Evolutionary conservation across 1,140 invertebrate genomes (phyloP), one percentile per base, ranked within the genome.

Genomic region (Microplitis demolitor): DNA sequence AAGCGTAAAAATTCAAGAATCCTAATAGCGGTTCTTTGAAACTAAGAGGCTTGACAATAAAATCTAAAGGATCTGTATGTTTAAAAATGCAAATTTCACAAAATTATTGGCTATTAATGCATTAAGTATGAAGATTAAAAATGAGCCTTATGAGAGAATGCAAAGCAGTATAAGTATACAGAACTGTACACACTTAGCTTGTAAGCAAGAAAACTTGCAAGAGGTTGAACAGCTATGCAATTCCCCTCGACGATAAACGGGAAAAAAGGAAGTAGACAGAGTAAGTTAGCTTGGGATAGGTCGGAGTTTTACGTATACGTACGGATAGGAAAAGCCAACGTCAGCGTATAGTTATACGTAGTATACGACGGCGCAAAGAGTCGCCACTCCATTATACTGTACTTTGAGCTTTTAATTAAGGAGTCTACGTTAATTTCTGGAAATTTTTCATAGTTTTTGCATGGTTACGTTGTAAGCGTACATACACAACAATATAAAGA

Each of bases 341-440:
- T 69, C 58, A 67, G 70, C 61, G 69, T 69, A 63, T 73, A 70
- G 4, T 3, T 13, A n/a, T 24, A 60, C 16, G 53, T 56, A 56
- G 62, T 9, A 54, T 16, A 56, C 16, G 31, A 45, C 62, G 34
- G 77, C 51, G 76, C 76, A 80, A 81, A 83, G 81, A 83, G 80
- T 83, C 79, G 78, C 80, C 80, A 80, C 80, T 83, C 78, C 78
- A 79, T 82, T 82, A 79, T 81, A 77, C 79, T 76, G 72, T 80
- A 77, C 71, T 74, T 73, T 79, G 78, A 80, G 80, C 80, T 80
- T 80, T 82, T 82, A 80, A 83, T 80, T 78, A 82, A 84, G 78
- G 76, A 82, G 79, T 74, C 71, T 60, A 56, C 66, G 71, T 74
- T 67, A 80, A 78, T 81, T 81, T 66, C 79, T 79, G 74, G 79